These are phyloP conservation scores for Dugesia japonica DNA, from an alignment of 2,888 invertebrate genomes.

Conservation along the genomic window DNA sequence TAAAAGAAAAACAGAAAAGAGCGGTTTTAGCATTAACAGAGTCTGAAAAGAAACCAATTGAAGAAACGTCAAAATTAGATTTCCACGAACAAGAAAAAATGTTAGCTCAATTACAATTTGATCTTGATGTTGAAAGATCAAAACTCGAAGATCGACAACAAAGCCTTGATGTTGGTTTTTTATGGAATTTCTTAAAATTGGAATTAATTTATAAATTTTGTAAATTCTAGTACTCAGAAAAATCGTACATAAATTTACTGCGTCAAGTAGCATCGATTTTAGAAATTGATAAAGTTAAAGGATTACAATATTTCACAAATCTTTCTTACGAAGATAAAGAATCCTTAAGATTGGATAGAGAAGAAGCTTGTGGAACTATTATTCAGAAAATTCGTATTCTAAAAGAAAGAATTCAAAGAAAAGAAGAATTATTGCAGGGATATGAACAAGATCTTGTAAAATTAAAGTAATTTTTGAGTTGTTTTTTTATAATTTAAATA, in stretches of 20 bases:
- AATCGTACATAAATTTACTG: slow-evolving; percentile 41
- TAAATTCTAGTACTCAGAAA: slow-evolving; percentile 28
- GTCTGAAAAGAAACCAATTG: background rate
- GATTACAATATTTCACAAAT: slow-evolving; percentile 43
- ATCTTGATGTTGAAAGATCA: background rate
- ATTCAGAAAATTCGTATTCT: slow-evolving; percentile 39
- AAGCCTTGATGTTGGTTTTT: background rate
- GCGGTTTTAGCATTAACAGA: background rate
- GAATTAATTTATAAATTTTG: too few species aligned
- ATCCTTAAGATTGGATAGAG: slow-evolving; percentile 40
- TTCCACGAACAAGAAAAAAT: background rate
- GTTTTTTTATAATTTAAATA: background rate
- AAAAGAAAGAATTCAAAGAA: slow-evolving; percentile 38
- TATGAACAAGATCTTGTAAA: slow-evolving; percentile 47
- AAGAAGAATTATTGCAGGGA: slow-evolving; percentile 45
- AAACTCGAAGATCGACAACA: background rate
- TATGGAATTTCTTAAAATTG: background rate
- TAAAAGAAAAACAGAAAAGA: background rate
- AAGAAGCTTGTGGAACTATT: slow-evolving; percentile 40
- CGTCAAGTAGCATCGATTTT: slow-evolving; percentile 40
- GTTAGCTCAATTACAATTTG: background rate
- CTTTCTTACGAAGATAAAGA: slow-evolving; percentile 44
- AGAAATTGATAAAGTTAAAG: slow-evolving; percentile 42
- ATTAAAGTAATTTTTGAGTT: slow-evolving; percentile 39
- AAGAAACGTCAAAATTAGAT: background rate